These are phyloP conservation scores for Saxidomus purpurata DNA, from an alignment of 1,140 invertebrate species.

Conservation along the genomic window DNA sequence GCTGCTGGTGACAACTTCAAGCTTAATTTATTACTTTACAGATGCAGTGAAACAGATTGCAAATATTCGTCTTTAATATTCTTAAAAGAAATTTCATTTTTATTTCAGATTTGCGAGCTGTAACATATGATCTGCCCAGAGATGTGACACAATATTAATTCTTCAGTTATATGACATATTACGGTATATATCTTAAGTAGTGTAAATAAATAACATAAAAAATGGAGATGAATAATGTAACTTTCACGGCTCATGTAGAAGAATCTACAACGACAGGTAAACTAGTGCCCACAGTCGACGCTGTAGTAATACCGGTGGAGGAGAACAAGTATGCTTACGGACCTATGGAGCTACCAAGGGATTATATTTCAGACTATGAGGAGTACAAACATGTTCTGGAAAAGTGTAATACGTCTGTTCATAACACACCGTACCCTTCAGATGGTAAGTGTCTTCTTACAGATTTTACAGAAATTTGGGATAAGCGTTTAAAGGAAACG, in stretches of 20 bases:
- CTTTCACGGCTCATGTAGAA: background rate
- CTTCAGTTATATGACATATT: background rate
- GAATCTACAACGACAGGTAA: background rate
- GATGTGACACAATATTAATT: conserved; percentile 12
- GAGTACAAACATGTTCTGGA: conserved; percentile 26
- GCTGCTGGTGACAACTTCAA: too few relatives aligned
- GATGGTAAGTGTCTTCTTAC: conserved; percentile 34
- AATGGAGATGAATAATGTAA: conserved; percentile 16
- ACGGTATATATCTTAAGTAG: background rate
- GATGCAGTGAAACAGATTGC: background rate
- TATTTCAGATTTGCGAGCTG: background rate
- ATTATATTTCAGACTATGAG: conserved; percentile 25
- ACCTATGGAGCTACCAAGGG: conserved; percentile 1
- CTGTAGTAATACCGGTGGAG: background rate
- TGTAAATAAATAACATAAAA: conserved; percentile 1
- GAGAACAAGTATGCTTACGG: conserved; percentile 2
- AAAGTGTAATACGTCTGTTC: background rate
- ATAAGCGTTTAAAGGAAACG: too few relatives aligned
- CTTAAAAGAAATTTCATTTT: background rate
- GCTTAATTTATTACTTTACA: background rate
- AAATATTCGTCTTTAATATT: background rate
- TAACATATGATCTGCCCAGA: background rate
- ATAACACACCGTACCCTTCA: background rate
- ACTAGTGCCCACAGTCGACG: background rate
- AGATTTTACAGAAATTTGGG: too few relatives aligned